Evolutionary conservation across 1,140 invertebrate species (phyloP).

Genomic region (Apis dorsata): DNA sequence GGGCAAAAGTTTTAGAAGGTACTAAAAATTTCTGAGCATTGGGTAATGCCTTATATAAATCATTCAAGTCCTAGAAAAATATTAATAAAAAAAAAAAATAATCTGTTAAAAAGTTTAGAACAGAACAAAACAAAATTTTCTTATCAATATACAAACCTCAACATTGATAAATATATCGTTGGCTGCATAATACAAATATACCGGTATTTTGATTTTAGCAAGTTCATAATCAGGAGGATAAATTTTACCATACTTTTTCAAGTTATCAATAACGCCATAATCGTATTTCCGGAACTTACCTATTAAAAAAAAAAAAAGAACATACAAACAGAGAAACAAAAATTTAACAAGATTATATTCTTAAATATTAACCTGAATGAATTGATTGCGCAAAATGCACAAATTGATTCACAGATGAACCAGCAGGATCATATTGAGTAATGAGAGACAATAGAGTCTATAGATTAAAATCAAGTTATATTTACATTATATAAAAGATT

Average conservation of each 20-base stretch:
- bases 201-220: slow-evolving; percentile 82
- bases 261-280: slow-evolving; percentile 81
- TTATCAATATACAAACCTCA: slow-evolving; percentile 22
- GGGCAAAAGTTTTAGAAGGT: slow-evolving; percentile 82
- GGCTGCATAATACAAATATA: slow-evolving; percentile 84
- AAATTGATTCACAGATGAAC: slow-evolving; percentile 89
- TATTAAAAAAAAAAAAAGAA: background rate
- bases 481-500: no score
- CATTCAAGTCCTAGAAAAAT: slow-evolving; percentile 71
- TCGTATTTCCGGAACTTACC: slow-evolving; percentile 84
- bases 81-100: background rate
- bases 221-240: slow-evolving; percentile 83
- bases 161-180: slow-evolving; percentile 83
- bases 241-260: slow-evolving; percentile 74
- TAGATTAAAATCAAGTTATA: slow-evolving; percentile 3
- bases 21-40: slow-evolving; percentile 80
- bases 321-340: background rate
- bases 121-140: background rate
- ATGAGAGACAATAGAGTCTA: slow-evolving; percentile 88
- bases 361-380: slow-evolving; percentile 73
- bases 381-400: slow-evolving; percentile 87
- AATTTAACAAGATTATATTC: background rate
- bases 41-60: slow-evolving; percentile 76
- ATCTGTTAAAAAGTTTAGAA: no score
- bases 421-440: slow-evolving; percentile 89